Percentiles rank a stretch among this genome's conserved stretches.
Conservation (phyloP, 2,797 vertebrate genomes). For the Malurus leucopterus region DNA sequence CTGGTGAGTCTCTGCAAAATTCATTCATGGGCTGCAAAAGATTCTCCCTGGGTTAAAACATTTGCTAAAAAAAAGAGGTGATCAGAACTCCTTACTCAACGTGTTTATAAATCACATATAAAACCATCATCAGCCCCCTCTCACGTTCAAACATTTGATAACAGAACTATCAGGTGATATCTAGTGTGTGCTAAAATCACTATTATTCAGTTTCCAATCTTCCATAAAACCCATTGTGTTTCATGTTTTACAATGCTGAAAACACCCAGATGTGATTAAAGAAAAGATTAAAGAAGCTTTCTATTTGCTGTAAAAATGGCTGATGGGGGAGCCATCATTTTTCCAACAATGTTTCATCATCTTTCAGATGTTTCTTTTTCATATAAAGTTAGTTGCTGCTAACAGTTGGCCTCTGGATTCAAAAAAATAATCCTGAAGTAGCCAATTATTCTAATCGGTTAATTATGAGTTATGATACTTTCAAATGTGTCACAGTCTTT, state of each 20-base stretch:
- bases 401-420: neutral
- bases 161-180: neutral
- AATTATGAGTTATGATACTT: neutral
- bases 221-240: neutral
- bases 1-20: neutral
- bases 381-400: neutral
- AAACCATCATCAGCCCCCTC: neutral
- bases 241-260: neutral
- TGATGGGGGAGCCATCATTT: neutral
- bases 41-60: neutral
- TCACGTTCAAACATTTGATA: neutral
- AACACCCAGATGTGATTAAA: neutral
- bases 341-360: neutral
- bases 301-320: neutral
- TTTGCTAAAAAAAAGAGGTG: neutral
- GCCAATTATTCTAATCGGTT: neutral
- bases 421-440: neutral
- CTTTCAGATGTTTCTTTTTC: neutral
- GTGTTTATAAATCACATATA: neutral
- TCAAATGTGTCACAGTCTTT: neutral
- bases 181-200: neutral
- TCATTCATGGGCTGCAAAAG: neutral
- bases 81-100: neutral
- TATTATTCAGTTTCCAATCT: neutral
- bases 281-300: neutral